Base-by-base conservation (phyloP, 1,140 invertebrate genomes). In the Tetranychus cinnabarinus region DNA sequence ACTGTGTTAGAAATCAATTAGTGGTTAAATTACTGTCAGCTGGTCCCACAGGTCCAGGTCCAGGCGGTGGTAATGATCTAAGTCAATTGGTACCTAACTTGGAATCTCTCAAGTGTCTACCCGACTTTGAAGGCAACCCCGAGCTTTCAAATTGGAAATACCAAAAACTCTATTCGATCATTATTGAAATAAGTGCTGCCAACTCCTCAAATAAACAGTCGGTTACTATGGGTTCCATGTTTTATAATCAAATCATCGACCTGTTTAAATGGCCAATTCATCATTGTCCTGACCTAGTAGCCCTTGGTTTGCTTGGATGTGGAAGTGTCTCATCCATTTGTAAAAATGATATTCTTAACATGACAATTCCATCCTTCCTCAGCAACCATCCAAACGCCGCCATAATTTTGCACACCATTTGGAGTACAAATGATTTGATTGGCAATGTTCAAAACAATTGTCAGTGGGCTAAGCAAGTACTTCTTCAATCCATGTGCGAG, bases 381-480 rank as follows among this genome's bases (percentile, higher is more conserved):
- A 83, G 31, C 13, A 93, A 91, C 75, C 90, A 96, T 78, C 86
- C 88, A 1, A 96, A 96, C 72, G 86, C 86, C 57, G 88, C 80
- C 63, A 86, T 88, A 15, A 86, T 97, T 59, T 75, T 97, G 34
- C 88, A 95, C 72, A 84, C 90, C 71, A 88, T 89, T 1, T 97
- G 93, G 93, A 88, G 78, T 65, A 71, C 72, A 60, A 67, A 15
- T 4, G 58, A 65, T 50, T 61, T 59, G 13, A 35, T 13, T 46
- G 50, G 42, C 35, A 15, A 23, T 56, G 50, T 52, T 6, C 50
- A 52, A n/a, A 45, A 23, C 50, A 56, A 31, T 45, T 37, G 54
- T n/a, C 61, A 45, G 31, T 65, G 52, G 58, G 60, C 60, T n/a
- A 62, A 55, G 52, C 37, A 59, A 59, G 59, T 62, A 31, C 59